Percentiles rank a stretch among this genome's conserved stretches.
phyloP scores from a whole-genome alignment of 2,888 invertebrate genomes.

The Lysandra bellargus region DNA sequence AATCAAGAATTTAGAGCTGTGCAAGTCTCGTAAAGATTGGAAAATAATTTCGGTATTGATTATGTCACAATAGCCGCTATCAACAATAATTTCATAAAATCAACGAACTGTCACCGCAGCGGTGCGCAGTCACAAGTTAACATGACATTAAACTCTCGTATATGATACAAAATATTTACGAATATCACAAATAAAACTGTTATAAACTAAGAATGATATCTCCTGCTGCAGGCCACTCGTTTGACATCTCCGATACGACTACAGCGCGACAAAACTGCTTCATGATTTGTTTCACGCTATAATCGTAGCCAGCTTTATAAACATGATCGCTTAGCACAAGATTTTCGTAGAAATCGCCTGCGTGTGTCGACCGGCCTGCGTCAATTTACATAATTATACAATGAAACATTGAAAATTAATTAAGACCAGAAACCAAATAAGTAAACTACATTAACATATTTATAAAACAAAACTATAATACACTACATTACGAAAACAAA shows the following conservation, averaged over 20 bases:
- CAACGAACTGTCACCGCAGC: slow-evolving; percentile 51
- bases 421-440: slow-evolving; percentile 29
- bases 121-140: slow-evolving; percentile 53
- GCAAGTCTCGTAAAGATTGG: not conserved
- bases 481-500: slow-evolving; percentile 32
- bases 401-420: slow-evolving; percentile 29
- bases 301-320: not conserved
- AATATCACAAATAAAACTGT: slow-evolving; percentile 75
- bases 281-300: not conserved
- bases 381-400: slow-evolving; percentile 23
- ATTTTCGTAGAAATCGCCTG: not conserved
- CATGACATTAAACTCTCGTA: slow-evolving; percentile 69
- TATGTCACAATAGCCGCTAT: slow-evolving; percentile 34
- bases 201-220: slow-evolving; percentile 50
- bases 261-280: not conserved
- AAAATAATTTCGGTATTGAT: not conserved
- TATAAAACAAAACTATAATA: slow-evolving; percentile 29
- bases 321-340: not conserved
- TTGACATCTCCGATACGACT: not conserved
- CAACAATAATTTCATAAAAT: slow-evolving; percentile 43
- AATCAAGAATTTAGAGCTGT: not conserved
- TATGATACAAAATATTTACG: slow-evolving; percentile 73
- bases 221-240: not conserved
- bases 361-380: not conserved
- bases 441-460: slow-evolving; percentile 31